Evolutionary conservation across 2,888 invertebrate species (phyloP).

Genomic region (Platypus cylindrus): DNA sequence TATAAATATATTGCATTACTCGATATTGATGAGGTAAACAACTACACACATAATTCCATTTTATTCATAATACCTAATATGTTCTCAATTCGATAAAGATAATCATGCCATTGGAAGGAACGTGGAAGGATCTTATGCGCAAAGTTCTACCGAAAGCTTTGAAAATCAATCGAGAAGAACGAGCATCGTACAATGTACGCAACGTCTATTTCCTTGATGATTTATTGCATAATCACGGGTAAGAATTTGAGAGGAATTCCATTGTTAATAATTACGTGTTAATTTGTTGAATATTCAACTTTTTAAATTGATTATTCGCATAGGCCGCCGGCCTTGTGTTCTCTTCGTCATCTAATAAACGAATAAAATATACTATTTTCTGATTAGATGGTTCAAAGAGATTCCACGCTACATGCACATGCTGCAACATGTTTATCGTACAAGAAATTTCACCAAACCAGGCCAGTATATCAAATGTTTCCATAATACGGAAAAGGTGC

Average conservation of each 20-base stretch:
- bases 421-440: constrained; percentile 83
- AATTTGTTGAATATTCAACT: too few relatives aligned
- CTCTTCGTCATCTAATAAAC: too few relatives aligned
- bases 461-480: constrained; percentile 91
- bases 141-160: constrained; percentile 52
- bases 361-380: too few relatives aligned
- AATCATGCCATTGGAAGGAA: constrained; percentile 72
- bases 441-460: constrained; percentile 83
- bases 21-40: constrained; percentile 77
- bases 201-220: constrained; percentile 90
- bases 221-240: constrained; percentile 62
- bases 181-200: constrained; percentile 76
- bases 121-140: constrained; percentile 69
- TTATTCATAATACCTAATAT: neutral
- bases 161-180: constrained; percentile 49
- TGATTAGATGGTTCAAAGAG: constrained; percentile 50
- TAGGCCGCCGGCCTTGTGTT: too few relatives aligned
- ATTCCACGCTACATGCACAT: constrained; percentile 81
- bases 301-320: too few relatives aligned
- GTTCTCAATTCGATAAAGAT: constrained; percentile 6
- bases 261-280: neutral
- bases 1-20: constrained; percentile 84
- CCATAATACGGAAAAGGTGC: constrained; percentile 79
- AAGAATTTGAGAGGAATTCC: constrained; percentile 4
- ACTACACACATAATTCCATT: too few relatives aligned